Conservation (phyloP, 2,888 invertebrate genomes). For the Troides oblongomaculatus region DNA sequence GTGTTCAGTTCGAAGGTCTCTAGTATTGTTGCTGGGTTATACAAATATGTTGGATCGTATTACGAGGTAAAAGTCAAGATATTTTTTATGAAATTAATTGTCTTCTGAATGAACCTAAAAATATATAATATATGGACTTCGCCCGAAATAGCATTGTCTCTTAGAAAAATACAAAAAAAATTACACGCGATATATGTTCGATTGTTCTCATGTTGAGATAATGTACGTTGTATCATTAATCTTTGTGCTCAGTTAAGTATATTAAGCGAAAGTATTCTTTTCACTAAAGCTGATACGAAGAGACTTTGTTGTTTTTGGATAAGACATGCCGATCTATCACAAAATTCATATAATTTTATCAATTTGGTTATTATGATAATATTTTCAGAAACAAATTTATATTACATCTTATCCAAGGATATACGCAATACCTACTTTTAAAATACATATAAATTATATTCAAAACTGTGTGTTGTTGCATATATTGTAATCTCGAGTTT, state of each 20-base stretch:
- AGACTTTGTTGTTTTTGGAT: neutral
- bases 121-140: neutral
- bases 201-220: neutral
- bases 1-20: too few species aligned
- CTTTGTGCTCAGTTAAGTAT: neutral
- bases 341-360: neutral
- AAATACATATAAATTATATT: neutral
- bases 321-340: neutral
- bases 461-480: neutral
- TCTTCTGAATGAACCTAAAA: neutral
- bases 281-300: neutral
- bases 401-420: neutral
- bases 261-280: neutral
- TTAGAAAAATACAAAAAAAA: neutral
- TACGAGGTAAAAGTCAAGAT: neutral
- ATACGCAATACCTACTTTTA: neutral
- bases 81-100: neutral
- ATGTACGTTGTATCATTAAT: conserved; percentile 2
- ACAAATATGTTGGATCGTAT: too few species aligned
- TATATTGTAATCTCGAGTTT: neutral
- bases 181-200: neutral
- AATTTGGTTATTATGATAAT: conserved; percentile 2
- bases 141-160: neutral
- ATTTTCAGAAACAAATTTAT: conserved; percentile 6
- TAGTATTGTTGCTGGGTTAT: too few species aligned